Base-by-base conservation (phyloP, 1,140 invertebrate genomes). In the Elymnias hypermnestra region DNA sequence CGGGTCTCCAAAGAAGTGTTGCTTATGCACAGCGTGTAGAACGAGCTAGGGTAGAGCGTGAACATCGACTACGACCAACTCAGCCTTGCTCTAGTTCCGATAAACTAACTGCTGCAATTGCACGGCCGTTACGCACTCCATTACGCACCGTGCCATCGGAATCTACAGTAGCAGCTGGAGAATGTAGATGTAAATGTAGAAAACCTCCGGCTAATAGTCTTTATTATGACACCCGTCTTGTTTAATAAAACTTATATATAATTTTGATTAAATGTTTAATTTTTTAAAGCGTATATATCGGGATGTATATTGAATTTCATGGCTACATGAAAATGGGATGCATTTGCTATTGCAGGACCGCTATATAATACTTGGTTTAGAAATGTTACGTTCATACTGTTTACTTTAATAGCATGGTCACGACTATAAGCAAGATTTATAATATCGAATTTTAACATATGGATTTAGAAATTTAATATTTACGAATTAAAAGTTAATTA, bases 21-120 rank as follows among this genome's bases (percentile, higher is more conserved):
- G 69, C 61, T 4, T 38, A 73, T 26, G 74, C 74, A 3, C 72
- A 75, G 18, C 49, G 59, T 1, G 47, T 68, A 3, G 76, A 77
- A 31, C 50, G 52, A 23, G 37, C 49, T 13, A 46, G 66, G 5
- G 35, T 61, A 8, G 69, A 74, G 19, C 60, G 71, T 2, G 72
- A 78, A 12, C 58, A 57, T 1, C 54, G 69, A 0, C 14, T 78
- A 3, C 56, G 58, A 13, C 62, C 54, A 1, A 26, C 56, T 4
- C 40, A 57, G 26, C 47, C 63, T 2, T 36, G 17, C 26, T 33
- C 49, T n/a, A 83, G 79, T 37, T 57, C 37, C 3, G 79, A 83
- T 43, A 49, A 49, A 35, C 40, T 81, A 4, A 63, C 38, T 1
- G 45, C 66, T 9, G 62, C 57, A 1, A 39, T 56, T 9, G 69